Base-by-base conservation (phyloP, 2,113 vertebrate genomes). In the Camarhynchus parvulus region DNA sequence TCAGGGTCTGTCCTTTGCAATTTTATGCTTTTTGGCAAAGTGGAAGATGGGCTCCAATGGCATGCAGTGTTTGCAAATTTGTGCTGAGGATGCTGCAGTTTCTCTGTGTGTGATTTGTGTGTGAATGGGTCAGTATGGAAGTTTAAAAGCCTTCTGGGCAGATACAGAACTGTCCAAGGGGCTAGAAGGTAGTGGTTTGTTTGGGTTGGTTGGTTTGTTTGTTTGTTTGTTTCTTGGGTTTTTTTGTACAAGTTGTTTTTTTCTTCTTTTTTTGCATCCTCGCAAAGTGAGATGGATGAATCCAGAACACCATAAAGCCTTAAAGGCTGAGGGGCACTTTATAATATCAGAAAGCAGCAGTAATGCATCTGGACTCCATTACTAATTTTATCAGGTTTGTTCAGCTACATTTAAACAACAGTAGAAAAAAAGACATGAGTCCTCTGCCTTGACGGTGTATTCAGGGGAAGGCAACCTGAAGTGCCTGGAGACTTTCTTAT, bases 31-130 rank as follows among this genome's bases (percentile, higher is more conserved):
- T 88, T 62, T 82, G 46, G 27, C 69, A 49, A 20, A 25, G 19
- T 23, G 30, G 16, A 74, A 56, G 16, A 18, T 33, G 12, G 20
- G 23, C 17, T 33, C 10, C 55, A 49, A 0, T 19, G 53, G 5
- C 15, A 15, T 7, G 10, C 9, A 16, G 30, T 15, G 21, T 49
- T 77, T 66, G 24, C 22, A 62, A 5, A 52, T 73, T 15, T 1
- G 2, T 64, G 5, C 35, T 33, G 35, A 83, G 47, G n/a, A 15
- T 0, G 4, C n/a, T 81, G n/a, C 17, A 50, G 15, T n/a, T 62
- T 28, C 53, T 73, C 17, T 22, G 1, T 16, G 13, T 61, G 59
- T n/a, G 58, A 28, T 6, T 72, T 88, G 7, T 79, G 6, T 88
- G 8, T 82, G 5, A 33, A 4, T 49, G 7, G 64, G 27, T 33